A percentile compares a stretch with the other conserved stretches of the same genome.
Conservation (phyloP, 2,797 vertebrate genomes). For the Danio tinwini region DNA sequence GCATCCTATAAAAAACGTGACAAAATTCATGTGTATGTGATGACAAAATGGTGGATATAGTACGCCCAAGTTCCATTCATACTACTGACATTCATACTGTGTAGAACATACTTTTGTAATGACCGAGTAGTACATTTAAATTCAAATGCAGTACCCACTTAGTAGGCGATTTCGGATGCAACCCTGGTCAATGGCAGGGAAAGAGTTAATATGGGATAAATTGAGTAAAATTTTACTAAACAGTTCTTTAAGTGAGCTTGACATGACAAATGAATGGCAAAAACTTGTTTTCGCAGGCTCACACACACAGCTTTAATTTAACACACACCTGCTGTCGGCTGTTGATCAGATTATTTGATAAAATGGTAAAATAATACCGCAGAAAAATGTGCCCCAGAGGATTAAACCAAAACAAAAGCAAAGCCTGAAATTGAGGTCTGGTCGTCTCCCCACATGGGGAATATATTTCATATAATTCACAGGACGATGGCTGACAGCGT, state of each 20-base stretch:
- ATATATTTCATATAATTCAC: constrained; percentile 59
- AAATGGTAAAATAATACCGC: constrained; percentile 64
- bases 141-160: too few relatives aligned
- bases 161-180: too few relatives aligned
- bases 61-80: too few relatives aligned
- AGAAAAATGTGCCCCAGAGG: neutral
- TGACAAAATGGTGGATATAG: too few relatives aligned
- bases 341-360: constrained; percentile 66
- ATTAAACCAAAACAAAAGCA: constrained; percentile 57
- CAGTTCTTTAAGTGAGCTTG: neutral
- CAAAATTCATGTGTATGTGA: too few relatives aligned
- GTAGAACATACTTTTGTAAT: too few relatives aligned
- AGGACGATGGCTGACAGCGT: constrained; percentile 51
- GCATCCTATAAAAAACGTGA: too few relatives aligned
- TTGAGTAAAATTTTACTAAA: too few relatives aligned
- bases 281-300: neutral
- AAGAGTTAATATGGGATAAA: too few relatives aligned
- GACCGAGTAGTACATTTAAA: too few relatives aligned
- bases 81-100: too few relatives aligned
- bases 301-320: constrained; percentile 33
- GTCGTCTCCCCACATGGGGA: constrained; percentile 37
- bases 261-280: constrained; percentile 44
- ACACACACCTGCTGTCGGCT: constrained; percentile 23
- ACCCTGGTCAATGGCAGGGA: too few relatives aligned
- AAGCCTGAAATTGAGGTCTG: constrained; percentile 47